phyloP scores from a whole-genome alignment of 2,888 invertebrate genomes.

The Exephanes ischioxanthus region DNA sequence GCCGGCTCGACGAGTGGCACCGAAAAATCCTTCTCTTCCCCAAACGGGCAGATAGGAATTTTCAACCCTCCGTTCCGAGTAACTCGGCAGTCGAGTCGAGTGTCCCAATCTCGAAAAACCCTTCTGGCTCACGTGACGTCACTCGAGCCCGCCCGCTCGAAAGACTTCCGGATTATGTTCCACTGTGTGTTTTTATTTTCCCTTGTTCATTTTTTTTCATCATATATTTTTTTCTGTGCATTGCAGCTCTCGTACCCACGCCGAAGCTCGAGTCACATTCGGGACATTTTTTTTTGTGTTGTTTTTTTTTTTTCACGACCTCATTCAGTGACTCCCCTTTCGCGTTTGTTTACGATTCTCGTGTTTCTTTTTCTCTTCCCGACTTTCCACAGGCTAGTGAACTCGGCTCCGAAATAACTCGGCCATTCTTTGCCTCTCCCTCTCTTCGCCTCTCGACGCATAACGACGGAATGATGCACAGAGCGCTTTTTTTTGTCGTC shows the following conservation, averaged over 20 bases:
- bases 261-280: slow-evolving; percentile 24
- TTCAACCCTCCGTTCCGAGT: slow-evolving; percentile 14
- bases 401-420: slow-evolving; percentile 4
- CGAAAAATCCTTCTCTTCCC: slow-evolving; percentile 8
- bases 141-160: slow-evolving; percentile 25
- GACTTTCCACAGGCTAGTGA: slow-evolving; percentile 7
- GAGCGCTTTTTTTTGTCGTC: not conserved
- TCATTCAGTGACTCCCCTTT: slow-evolving; percentile 24
- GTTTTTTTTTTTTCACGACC: slow-evolving; percentile 24
- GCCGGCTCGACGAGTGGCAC: slow-evolving; percentile 16
- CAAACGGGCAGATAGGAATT: slow-evolving; percentile 6
- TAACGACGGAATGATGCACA: not conserved
- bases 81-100: not conserved
- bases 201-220: not conserved
- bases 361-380: slow-evolving; percentile 1
- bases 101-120: not conserved
- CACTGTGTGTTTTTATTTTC: slow-evolving; percentile 10
- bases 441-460: not conserved
- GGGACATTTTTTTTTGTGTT: slow-evolving; percentile 37
- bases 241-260: not conserved
- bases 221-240: not conserved
- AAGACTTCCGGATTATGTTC: slow-evolving; percentile 32
- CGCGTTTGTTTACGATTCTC: not conserved
- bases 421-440: not conserved
- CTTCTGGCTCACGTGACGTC: not conserved